Evolutionary conservation across 2,113 vertebrate species (phyloP).

Genomic region (Odontesthes bonariensis): DNA sequence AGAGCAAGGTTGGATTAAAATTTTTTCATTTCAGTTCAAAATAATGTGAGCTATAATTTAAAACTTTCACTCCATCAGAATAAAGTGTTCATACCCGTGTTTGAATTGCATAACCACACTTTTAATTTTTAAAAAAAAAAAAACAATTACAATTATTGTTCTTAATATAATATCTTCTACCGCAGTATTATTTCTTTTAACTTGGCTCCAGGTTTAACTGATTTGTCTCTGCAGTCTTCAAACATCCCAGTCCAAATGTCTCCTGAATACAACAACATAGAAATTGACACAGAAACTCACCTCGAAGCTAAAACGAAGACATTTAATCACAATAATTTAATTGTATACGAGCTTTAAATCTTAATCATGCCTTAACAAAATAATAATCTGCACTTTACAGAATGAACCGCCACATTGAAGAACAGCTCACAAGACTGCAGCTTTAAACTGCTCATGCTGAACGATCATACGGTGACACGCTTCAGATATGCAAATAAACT

Average conservation of each 20-base stretch:
- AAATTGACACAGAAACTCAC: slow-evolving; percentile 25
- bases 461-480: not conserved
- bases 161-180: not conserved
- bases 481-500: slow-evolving; percentile 13
- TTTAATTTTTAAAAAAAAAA: slow-evolving; percentile 1
- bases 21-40: too few relatives aligned
- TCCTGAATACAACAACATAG: slow-evolving; percentile 23
- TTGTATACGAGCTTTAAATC: not conserved
- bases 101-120: not conserved
- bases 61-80: too few relatives aligned
- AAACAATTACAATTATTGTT: slow-evolving; percentile 4
- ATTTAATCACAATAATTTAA: slow-evolving; percentile 18
- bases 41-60: too few relatives aligned
- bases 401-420: not conserved
- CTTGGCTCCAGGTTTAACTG: not conserved
- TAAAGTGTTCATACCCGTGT: too few relatives aligned
- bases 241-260: slow-evolving; percentile 5
- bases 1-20: too few relatives aligned
- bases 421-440: not conserved
- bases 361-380: not conserved
- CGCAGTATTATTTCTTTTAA: not conserved
- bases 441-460: not conserved
- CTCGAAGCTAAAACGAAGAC: not conserved
- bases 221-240: slow-evolving; percentile 15
- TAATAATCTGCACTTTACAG: not conserved